Percentiles rank a stretch among this genome's conserved stretches.
Evolutionary conservation across 2,797 vertebrate genomes (phyloP).

Genomic region (Schizothorax lantsangensis): DNA sequence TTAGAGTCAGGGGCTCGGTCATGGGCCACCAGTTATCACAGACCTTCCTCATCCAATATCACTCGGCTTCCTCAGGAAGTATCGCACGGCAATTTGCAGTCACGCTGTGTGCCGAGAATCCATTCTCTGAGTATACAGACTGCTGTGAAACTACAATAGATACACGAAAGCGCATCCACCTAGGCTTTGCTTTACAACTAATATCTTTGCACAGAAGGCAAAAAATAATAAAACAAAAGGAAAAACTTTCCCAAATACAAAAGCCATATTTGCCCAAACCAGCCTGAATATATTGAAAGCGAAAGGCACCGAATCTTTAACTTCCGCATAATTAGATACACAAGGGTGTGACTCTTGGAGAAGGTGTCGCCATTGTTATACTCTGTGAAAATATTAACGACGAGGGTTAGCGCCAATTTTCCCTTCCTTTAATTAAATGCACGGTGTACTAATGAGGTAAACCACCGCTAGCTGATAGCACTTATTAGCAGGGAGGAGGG

Average conservation of each 20-base stretch:
- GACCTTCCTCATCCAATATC: conserved; percentile 72
- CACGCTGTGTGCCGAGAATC: conserved; percentile 59
- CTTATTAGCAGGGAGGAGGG: conserved; percentile 96
- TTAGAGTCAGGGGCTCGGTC: conserved; percentile 76
- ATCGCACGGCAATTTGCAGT: conserved; percentile 70
- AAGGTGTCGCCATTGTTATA: conserved; percentile 96
- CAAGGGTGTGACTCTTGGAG: conserved; percentile 96
- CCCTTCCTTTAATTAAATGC: conserved; percentile 97
- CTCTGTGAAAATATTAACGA: conserved; percentile 97
- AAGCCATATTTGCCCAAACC: conserved; percentile 54
- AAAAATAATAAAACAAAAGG: conserved; percentile 21
- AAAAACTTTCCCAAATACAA: conserved; percentile 52
- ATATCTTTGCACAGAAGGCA: conserved; percentile 45
- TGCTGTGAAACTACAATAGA: conserved; percentile 60
- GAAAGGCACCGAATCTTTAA: conserved; percentile 79
- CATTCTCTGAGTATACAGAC: conserved; percentile 65
- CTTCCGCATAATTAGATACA: conserved; percentile 91
- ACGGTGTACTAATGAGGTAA: conserved; percentile 97
- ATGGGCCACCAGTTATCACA: conserved; percentile 67
- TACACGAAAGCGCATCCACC: conserved; percentile 51
- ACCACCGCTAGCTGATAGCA: conserved; percentile 96
- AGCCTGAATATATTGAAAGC: conserved; percentile 59
- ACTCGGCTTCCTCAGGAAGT: conserved; percentile 65
- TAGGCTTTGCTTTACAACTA: conserved; percentile 59
- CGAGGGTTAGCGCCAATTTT: conserved; percentile 97